Base-by-base conservation (phyloP, 2,113 vertebrate genomes). In the Gymnogyps californianus region DNA sequence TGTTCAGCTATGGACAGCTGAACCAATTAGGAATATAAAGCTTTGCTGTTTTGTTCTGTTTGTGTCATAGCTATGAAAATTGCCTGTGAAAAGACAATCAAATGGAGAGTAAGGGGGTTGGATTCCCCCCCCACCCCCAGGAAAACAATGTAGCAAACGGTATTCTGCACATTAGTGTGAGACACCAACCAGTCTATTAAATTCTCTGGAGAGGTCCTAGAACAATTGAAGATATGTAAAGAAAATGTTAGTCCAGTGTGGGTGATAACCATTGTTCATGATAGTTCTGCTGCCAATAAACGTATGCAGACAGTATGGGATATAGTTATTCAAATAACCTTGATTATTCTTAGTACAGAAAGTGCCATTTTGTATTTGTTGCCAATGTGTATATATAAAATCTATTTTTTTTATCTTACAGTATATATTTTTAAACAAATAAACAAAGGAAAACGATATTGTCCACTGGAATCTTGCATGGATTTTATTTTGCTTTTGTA, bases 341-440 rank as follows among this genome's bases (percentile, higher is more conserved):
- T 74, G 58, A 62, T 80, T 85, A 51, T 47, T 89, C 74, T 61
- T 44, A 74, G 20, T 55, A 70, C 11, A 59, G 44, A 66, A 83
- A 81, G 16, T 85, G 26, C 22, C 28, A 31, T 93, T 96, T 93
- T 93, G 16, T 89, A 83, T 88, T 95, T 88, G 70, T 90, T 96
- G 85, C 46, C 40, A 77, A 65, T 66, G 29, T 87, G 8, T 69
- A 4, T 80, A 24, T 57, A 55, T 78, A 58, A 66, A 52, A 74
- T 87, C 25, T 95, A 77, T 94, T 93, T 87, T 91, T 96, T 95
- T 88, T 85, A 90, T 75, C 12, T 87, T 58, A 86, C 81, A 83
- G 19, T 94, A 77, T 97, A 89, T 95, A 91, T 97, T 97, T 96
- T 97, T 95, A 62, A 97, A 90, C 40, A 89, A 97, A 97, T 95